Conservation (phyloP, 2,113 vertebrate species). For the Fregata magnificens region DNA sequence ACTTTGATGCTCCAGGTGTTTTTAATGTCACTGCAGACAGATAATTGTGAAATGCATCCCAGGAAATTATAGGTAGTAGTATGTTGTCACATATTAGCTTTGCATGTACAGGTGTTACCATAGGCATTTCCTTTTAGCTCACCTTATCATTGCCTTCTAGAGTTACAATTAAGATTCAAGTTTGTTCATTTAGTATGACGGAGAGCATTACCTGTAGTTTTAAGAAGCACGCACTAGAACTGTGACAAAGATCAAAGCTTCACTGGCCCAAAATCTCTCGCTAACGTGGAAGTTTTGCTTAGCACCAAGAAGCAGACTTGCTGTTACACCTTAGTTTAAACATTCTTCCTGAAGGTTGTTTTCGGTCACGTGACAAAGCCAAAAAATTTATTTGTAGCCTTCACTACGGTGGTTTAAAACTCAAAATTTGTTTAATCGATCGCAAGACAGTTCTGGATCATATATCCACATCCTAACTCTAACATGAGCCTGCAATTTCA, state of each 20-base stretch:
- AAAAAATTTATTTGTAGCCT: not conserved
- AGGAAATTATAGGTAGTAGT: not conserved
- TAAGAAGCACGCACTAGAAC: not conserved
- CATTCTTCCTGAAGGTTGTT: not conserved
- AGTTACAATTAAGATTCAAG: not conserved
- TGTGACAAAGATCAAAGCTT: not conserved
- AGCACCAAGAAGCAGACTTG: not conserved
- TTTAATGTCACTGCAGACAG: not conserved
- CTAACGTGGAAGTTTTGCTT: not conserved
- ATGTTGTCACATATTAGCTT: not conserved
- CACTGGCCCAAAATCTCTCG: not conserved
- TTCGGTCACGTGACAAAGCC: not conserved
- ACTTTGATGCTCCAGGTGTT: not conserved
- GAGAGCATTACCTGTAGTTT: not conserved
- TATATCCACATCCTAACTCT: not conserved
- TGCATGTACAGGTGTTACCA: fast-evolving
- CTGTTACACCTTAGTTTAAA: not conserved
- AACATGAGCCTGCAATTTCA: not conserved
- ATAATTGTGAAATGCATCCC: not conserved
- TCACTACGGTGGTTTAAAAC: not conserved
- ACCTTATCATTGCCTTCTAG: not conserved
- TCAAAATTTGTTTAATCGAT: not conserved
- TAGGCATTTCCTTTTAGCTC: not conserved
- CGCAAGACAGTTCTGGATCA: fast-evolving
- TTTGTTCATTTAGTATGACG: not conserved